A percentile compares a stretch with the other conserved stretches of the same genome.
phyloP scores from a whole-genome alignment of 2,113 vertebrate species.

The Mustelus asterias region DNA sequence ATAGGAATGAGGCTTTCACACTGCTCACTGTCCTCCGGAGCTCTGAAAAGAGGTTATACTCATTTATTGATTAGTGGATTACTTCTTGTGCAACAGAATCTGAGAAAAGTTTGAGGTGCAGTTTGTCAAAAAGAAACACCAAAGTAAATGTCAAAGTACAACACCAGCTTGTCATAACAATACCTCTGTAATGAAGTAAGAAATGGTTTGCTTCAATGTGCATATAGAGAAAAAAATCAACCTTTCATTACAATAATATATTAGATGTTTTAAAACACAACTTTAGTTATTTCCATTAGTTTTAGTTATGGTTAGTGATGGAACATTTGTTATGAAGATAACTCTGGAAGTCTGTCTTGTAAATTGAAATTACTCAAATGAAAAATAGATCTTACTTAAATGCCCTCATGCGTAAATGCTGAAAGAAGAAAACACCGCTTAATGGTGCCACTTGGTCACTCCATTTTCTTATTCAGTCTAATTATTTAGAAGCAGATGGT shows the following conservation, averaged over 20 bases:
- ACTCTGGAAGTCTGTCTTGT: neutral
- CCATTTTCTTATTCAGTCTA: neutral
- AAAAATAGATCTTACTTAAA: neutral
- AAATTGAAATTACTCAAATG: neutral
- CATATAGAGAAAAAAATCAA: neutral
- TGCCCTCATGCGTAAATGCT: neutral
- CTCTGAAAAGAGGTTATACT: conserved; percentile 53
- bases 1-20: conserved; percentile 89
- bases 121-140: neutral
- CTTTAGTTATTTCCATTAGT: neutral
- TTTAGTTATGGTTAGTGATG: neutral
- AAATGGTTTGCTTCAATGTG: neutral
- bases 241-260: neutral
- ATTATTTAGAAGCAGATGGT: neutral
- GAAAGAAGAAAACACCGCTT: neutral
- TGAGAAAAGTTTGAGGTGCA: neutral
- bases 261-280: neutral
- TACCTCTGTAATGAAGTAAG: no score
- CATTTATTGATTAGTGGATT: conserved; percentile 5
- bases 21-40: conserved; percentile 80
- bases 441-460: neutral
- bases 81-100: neutral
- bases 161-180: neutral
- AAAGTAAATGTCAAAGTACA: neutral
- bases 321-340: neutral